Conservation (phyloP, 2,888 invertebrate genomes). For the Eilema sororculum region DNA sequence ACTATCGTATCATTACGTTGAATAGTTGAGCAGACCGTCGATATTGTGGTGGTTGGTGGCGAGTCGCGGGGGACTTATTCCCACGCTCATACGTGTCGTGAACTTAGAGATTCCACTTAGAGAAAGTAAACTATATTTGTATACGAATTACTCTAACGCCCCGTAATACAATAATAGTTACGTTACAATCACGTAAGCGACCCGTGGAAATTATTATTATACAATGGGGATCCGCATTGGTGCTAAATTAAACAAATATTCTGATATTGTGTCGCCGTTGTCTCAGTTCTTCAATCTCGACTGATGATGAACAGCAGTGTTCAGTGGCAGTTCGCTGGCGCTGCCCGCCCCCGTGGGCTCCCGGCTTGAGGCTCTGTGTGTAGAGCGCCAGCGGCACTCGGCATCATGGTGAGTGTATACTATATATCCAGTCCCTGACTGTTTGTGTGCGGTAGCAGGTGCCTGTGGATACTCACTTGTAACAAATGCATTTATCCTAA, state of each 20-base stretch:
- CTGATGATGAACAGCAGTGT: too few relatives aligned
- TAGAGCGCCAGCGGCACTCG: too few relatives aligned
- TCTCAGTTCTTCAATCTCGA: not conserved
- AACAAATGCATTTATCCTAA: not conserved
- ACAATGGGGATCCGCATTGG: conserved; percentile 1
- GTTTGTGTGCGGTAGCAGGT: too few relatives aligned
- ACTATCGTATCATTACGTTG: not conserved
- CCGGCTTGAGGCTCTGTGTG: not conserved
- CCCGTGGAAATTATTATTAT: conserved; percentile 2
- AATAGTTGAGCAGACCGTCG: not conserved
- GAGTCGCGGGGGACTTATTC: not conserved
- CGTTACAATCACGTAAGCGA: not conserved
- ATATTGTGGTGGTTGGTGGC: not conserved
- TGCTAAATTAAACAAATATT: conserved; percentile 3
- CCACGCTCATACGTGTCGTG: not conserved
- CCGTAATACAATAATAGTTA: not conserved
- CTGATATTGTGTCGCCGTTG: not conserved
- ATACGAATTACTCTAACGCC: not conserved
- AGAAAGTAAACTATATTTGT: not conserved
- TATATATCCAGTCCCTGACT: too few relatives aligned
- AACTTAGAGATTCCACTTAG: too few relatives aligned
- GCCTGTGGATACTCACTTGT: not conserved
- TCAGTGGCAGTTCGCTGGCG: not conserved
- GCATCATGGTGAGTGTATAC: too few relatives aligned
- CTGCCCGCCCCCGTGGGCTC: too few relatives aligned